Evolutionary conservation across 2,113 vertebrate genomes (phyloP).

Genomic region (Dasypus novemcinctus): DNA sequence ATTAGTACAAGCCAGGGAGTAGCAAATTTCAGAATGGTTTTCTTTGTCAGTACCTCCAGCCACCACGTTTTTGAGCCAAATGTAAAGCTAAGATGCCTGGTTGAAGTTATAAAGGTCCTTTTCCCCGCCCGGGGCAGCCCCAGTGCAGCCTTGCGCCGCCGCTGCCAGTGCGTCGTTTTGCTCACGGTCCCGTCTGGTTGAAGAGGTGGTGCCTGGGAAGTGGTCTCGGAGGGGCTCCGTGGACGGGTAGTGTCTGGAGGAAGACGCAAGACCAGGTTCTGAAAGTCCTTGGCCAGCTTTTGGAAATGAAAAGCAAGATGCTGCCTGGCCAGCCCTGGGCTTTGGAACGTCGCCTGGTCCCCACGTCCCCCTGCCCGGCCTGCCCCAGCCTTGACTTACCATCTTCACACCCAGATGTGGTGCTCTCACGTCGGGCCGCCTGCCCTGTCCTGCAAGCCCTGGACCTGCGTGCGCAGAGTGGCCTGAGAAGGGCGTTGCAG

Average conservation of each 20-base stretch:
- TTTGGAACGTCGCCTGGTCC: not conserved
- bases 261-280: not conserved
- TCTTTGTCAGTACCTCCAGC: slow-evolving; percentile 30
- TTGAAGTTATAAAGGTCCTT: not conserved
- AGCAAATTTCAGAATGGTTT: slow-evolving; percentile 33
- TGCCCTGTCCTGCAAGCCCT: not conserved
- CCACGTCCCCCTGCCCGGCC: not conserved
- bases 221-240: not conserved
- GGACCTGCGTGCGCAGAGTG: too few species aligned
- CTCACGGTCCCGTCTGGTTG: too few species aligned
- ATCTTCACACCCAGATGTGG: not conserved
- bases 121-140: too few species aligned
- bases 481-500: too few species aligned
- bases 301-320: not conserved
- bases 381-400: not conserved
- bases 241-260: not conserved
- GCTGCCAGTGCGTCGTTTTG: not conserved
- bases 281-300: not conserved
- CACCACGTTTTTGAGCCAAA: not conserved
- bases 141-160: not conserved
- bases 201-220: not conserved
- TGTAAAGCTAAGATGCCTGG: not conserved
- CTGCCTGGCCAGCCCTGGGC: not conserved
- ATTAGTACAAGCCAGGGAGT: not conserved
- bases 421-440: not conserved